Base-by-base conservation (phyloP, 2,113 vertebrate genomes). In the Neomonachus schauinslandi region DNA sequence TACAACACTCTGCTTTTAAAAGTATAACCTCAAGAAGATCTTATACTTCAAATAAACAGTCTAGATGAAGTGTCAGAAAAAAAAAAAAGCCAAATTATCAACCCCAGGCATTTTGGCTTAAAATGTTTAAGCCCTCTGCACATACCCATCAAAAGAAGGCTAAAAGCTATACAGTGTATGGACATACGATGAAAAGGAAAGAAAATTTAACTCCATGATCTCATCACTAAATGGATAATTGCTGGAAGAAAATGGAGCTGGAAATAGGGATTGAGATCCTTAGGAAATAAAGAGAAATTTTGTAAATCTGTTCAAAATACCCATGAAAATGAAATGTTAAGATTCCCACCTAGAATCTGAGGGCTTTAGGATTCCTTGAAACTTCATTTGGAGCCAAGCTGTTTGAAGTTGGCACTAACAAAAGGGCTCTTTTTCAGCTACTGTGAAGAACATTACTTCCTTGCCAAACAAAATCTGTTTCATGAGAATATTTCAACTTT, bases 291-390 rank as follows among this genome's bases (percentile, higher is more conserved):
- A 81, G 51, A 93, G 33, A 89, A 91, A 51, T 49, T n/a, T 24
- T 55, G 26, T 24, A 90, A 79, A 87, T 93, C 61, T 92, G 31
- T 93, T 85, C 39, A 91, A 92, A 91, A 90, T 4, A 91, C 72
- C 26, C 31, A 79, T 3, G 31, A 46, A 69, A 89, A 95, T 67
- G 33, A 69, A 89, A 95, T 42, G 85, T 79, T 81, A 82, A 83
- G n/a, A 92, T 28, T 9, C 15, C 42, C 36, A 89, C 74, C 3
- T 19, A 53, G 65, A 91, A 91, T 87, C 74, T 9, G 53, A 53
- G 79, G 33, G 46, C 61, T 91, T 15, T 55, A 80, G 2, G 28
- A 69, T 94, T 97, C 94, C 94, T 92, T 95, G 93, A 97, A 96
- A 92, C 33, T 90, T 93, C 61, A 84, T 46, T 74, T 86, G 49